Base-by-base conservation (phyloP, 1,140 invertebrate species). In the Sycophaga agraensis region DNA sequence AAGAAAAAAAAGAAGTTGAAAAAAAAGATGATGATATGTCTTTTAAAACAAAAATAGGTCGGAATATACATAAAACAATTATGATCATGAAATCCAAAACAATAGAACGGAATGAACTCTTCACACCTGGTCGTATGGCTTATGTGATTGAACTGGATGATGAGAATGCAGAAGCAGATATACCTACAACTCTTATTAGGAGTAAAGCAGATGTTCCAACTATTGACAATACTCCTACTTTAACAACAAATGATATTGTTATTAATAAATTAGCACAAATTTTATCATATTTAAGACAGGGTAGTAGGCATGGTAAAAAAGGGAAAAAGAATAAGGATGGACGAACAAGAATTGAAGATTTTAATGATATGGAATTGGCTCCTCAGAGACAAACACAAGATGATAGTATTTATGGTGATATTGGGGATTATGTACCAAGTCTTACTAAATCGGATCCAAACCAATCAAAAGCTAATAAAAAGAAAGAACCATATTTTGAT, bases 231-330 rank as follows among this genome's bases (percentile, higher is more conserved):
- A 84, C 89, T 24, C 88, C 92, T 1, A 92, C 93, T 0, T 77
- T 96, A 9, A 94, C 92, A 5, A 97, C 94, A 14, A 97, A 98
- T 75, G 95, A 98, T 68, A 96, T 91, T 24, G 94, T 98, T 0
- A 94, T 99, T 51, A 97, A 98, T 74, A 99, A 99, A 78, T 76
- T 99, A 7, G 94, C 95, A 0, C 96, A 99, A 79, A 98, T 99
- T 74, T 82, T 99, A 28, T 95, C 94, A 0, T 98, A 99, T 70
- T 79, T 99, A 11, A 82, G 97, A 3, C 90, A 92, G 67, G 91
- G 91, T 21, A 86, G 82, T 7, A 82, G 90, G 42, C 87, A 90
- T 66, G 86, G 85, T 22, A 92, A 91, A 69, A 94, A 93, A 69
- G 84, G 87, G 11, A 92, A 91, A 72, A 89, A 88, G 64, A 86